A percentile compares a stretch with the other conserved stretches of the same genome.
Conservation (phyloP, 1,140 invertebrate genomes). For the Neelides sp. region DNA sequence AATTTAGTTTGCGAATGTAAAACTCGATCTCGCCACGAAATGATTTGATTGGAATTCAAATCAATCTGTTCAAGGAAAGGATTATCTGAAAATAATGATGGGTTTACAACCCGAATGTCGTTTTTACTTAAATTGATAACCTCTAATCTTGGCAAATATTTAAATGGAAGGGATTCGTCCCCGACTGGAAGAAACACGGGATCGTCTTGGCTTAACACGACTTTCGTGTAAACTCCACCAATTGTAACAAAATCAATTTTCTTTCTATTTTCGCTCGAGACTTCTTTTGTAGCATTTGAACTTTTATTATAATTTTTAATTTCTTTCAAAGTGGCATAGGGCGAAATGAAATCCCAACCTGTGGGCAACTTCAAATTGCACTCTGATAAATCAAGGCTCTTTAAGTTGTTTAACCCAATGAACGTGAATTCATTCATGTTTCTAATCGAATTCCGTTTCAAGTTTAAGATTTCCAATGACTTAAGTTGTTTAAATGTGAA, state of each 20-base stretch:
- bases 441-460: not conserved
- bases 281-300: too few relatives aligned
- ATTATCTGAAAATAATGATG: slow-evolving; percentile 1
- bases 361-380: not conserved
- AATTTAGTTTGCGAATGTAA: slow-evolving; percentile 36
- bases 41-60: slow-evolving; percentile 40
- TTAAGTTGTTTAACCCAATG: not conserved
- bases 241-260: too few relatives aligned
- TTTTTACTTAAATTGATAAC: slow-evolving; percentile 3
- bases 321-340: too few relatives aligned
- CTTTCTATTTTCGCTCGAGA: too few relatives aligned
- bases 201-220: too few relatives aligned
- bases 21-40: slow-evolving; percentile 38
- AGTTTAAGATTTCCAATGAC: slow-evolving; percentile 10
- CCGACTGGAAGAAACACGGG: too few relatives aligned
- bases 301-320: too few relatives aligned
- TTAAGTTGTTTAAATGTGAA: not conserved
- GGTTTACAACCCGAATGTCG: not conserved
- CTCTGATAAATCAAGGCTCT: not conserved
- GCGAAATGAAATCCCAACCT: too few relatives aligned
- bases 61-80: slow-evolving; percentile 27
- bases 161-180: slow-evolving; percentile 8
- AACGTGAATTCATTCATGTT: not conserved
- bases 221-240: too few relatives aligned
- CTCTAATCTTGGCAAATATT: not conserved